A percentile compares a stretch with the other conserved stretches of the same genome.
These are phyloP conservation scores for Lophotis ruficrista DNA, from an alignment of 2,113 vertebrate genomes.

Conservation along the genomic window DNA sequence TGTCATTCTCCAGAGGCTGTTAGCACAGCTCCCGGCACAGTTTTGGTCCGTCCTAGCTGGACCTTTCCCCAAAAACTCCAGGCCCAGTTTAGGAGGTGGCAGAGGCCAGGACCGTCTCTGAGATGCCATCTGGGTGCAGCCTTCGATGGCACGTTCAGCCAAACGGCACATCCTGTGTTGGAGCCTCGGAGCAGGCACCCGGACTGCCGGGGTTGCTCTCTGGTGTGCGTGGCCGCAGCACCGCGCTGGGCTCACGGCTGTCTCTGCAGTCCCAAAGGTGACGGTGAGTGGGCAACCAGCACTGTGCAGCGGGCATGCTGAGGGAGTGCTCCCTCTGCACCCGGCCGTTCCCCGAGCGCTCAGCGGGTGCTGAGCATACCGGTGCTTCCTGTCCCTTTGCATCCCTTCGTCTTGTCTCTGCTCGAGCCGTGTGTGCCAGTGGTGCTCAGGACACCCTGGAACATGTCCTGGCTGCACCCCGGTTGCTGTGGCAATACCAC, in stretches of 20 bases:
- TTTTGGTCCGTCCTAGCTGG: neutral
- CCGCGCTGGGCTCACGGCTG: neutral
- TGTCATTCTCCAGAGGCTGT: neutral
- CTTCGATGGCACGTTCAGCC: neutral
- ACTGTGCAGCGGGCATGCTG: neutral
- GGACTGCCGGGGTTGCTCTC: neutral
- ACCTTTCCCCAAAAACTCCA: neutral
- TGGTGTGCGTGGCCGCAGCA: neutral
- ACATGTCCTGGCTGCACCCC: neutral
- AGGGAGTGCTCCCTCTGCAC: too few species aligned
- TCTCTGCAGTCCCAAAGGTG: neutral
- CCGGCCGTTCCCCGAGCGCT: neutral
- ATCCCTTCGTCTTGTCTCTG: neutral
- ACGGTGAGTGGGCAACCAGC: neutral
- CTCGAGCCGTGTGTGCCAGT: neutral
- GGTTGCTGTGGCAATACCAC: neutral
- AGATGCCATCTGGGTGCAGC: neutral
- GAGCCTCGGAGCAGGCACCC: neutral
- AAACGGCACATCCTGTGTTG: neutral
- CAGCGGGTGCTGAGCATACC: neutral
- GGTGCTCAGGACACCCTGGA: too few species aligned
- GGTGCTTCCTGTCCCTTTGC: neutral
- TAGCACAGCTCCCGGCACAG: neutral
- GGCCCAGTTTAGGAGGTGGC: neutral
- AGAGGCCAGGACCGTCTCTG: neutral